Evolutionary conservation across 2,113 vertebrate species (phyloP).

Genomic region (Smithornis capensis): DNA sequence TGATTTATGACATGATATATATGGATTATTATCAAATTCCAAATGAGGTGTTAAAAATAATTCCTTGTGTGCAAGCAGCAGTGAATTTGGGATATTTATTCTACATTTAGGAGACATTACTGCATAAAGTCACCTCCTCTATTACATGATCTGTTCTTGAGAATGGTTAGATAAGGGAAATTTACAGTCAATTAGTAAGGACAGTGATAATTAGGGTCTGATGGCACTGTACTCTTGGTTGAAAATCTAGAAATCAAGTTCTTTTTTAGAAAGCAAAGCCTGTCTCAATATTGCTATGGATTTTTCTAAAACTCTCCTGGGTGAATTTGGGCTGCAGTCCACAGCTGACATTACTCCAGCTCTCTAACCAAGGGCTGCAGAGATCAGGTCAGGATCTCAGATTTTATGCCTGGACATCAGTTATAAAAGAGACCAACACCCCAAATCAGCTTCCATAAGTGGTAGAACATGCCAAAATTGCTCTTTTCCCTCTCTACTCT

Average conservation of each 20-base stretch:
- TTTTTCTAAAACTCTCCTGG: not conserved
- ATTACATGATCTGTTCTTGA: not conserved
- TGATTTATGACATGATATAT: not conserved
- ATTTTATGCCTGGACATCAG: not conserved
- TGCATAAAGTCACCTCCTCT: not conserved
- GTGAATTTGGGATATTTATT: not conserved
- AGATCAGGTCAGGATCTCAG: not conserved
- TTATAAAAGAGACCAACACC: not conserved
- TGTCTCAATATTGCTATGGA: fast-evolving
- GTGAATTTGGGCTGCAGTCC: not conserved
- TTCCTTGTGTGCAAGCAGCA: not conserved
- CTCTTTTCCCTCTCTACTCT: not conserved
- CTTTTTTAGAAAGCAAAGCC: not conserved
- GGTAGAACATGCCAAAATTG: not conserved
- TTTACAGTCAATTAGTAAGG: not conserved
- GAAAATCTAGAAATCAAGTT: not conserved
- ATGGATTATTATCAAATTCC: not conserved
- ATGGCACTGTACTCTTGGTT: not conserved
- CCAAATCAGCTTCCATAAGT: not conserved
- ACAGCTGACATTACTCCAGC: not conserved
- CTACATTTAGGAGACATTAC: not conserved
- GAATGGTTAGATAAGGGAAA: not conserved
- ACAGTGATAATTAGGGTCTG: not conserved
- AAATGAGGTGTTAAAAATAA: not conserved
- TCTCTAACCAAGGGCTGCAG: not conserved